Conservation (phyloP, 2,888 invertebrate species). For the Nemoura dubitans region DNA sequence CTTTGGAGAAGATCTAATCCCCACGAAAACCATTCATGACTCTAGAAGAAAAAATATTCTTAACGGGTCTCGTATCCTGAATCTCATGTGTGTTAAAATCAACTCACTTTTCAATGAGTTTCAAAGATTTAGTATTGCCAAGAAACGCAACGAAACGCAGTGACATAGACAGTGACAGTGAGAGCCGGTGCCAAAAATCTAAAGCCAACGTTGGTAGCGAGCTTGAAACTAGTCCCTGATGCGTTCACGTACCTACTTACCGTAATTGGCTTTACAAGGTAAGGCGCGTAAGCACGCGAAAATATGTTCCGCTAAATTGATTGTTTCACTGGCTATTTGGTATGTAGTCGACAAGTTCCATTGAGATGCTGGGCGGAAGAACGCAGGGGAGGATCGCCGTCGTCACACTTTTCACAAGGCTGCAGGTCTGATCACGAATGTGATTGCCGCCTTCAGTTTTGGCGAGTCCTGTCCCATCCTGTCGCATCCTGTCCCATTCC, state of each 20-base stretch:
- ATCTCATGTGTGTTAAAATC: neutral
- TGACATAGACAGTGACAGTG: neutral
- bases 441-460: conserved; percentile 35
- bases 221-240: neutral
- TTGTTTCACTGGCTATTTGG: conserved; percentile 3
- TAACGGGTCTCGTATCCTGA: neutral
- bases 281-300: neutral
- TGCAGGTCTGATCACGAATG: conserved; percentile 47
- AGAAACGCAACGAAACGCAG: too few species aligned
- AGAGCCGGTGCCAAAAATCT: neutral
- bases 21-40: neutral
- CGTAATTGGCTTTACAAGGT: neutral
- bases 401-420: conserved; percentile 18
- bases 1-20: neutral
- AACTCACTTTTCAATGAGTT: neutral
- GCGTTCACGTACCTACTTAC: neutral
- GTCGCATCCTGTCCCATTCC: conserved; percentile 21
- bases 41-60: neutral
- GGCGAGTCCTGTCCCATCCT: neutral
- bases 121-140: too few species aligned
- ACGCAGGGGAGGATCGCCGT: neutral
- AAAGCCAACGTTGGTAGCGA: neutral
- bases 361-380: neutral
- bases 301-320: conserved; percentile 1
- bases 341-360: neutral